Evolutionary conservation across 2,888 invertebrate genomes (phyloP).

Genomic region (Xylophagus ater): DNA sequence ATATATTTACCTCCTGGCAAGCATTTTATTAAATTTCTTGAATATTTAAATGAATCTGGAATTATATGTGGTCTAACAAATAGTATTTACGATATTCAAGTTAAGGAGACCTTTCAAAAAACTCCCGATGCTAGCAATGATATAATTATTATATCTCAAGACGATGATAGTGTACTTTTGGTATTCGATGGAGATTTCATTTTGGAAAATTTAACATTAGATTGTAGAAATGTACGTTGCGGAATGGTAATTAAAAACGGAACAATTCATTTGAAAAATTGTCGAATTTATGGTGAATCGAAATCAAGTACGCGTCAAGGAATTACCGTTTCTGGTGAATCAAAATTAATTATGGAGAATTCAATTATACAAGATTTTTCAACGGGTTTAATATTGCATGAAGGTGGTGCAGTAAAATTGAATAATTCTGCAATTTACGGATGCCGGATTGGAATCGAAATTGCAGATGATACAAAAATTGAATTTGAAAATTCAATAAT

Average conservation of each 20-base stretch:
- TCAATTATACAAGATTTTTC: constrained; percentile 43
- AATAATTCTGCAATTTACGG: constrained; percentile 26
- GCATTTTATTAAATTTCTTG: constrained; percentile 42
- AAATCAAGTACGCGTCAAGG: constrained; percentile 45
- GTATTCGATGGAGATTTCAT: constrained; percentile 43
- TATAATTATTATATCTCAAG: constrained; percentile 34
- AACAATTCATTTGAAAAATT: constrained; percentile 40
- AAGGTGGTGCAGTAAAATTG: constrained; percentile 30
- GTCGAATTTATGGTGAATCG: constrained; percentile 42
- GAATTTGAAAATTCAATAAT: constrained; percentile 39
- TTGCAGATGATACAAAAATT: constrained; percentile 35
- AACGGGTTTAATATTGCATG: constrained; percentile 42
- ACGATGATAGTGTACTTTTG: constrained; percentile 43
- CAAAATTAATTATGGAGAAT: constrained; percentile 37
- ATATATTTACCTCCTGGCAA: constrained; percentile 42
- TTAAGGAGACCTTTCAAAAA: constrained; percentile 5
- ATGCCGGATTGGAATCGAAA: constrained; percentile 28
- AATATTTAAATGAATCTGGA: constrained; percentile 44
- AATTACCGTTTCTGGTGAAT: constrained; percentile 40
- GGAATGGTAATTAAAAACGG: constrained; percentile 44
- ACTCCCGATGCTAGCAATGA: not conserved
- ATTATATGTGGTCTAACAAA: constrained; percentile 29
- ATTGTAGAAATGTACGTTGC: constrained; percentile 42
- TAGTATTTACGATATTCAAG: constrained; percentile 17
- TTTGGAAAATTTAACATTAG: constrained; percentile 45